Evolutionary conservation across 2,888 invertebrate genomes (phyloP).

Genomic region (Gibbula magus): DNA sequence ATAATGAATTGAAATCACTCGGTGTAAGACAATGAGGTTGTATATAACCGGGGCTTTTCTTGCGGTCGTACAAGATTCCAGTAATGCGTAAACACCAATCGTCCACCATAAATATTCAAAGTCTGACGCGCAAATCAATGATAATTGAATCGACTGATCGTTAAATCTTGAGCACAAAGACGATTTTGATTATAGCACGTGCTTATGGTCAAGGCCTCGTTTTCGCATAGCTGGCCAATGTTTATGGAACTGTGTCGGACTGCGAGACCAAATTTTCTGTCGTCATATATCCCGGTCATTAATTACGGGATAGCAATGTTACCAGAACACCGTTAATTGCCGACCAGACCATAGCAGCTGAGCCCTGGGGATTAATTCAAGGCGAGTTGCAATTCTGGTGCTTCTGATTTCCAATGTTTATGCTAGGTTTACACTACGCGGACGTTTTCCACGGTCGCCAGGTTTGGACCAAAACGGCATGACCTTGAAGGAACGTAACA

Average conservation of each 20-base stretch:
- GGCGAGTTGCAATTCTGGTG: too few relatives aligned
- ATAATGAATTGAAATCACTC: background rate
- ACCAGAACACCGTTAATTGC: conserved; percentile 5
- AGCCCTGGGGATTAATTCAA: background rate
- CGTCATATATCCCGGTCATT: conserved; percentile 1
- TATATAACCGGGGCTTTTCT: background rate
- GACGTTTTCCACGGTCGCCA: too few relatives aligned
- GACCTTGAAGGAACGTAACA: too few relatives aligned
- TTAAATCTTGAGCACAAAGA: background rate
- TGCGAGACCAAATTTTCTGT: conserved; percentile 1
- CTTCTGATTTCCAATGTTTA: too few relatives aligned
- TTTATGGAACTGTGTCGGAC: background rate
- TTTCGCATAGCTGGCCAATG: background rate
- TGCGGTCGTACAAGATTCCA: background rate
- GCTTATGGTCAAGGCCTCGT: background rate
- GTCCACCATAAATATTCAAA: background rate
- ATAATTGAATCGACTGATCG: conserved; percentile 1
- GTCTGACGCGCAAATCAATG: background rate
- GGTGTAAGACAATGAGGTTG: too few relatives aligned
- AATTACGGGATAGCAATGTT: background rate
- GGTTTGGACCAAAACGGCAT: too few relatives aligned
- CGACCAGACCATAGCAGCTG: background rate
- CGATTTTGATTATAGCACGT: conserved; percentile 8
- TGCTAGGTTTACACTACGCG: too few relatives aligned
- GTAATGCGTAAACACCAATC: background rate